Base-by-base conservation (phyloP, 2,888 invertebrate species). In the Eueremaeus valkanovi region DNA sequence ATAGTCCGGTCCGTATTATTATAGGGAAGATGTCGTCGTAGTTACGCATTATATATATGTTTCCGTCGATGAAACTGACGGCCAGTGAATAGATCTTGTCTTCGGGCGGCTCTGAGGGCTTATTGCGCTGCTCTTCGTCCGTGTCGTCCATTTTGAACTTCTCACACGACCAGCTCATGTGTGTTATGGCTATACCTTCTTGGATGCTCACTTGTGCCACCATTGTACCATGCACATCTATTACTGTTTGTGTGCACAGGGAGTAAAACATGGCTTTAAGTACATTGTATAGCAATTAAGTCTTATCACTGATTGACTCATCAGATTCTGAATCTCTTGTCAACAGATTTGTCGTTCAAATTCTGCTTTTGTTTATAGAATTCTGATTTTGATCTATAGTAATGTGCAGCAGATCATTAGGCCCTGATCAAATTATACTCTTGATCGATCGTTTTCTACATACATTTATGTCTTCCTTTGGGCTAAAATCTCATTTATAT, bases 151-250 rank as follows among this genome's bases (percentile, higher is more conserved):
- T 95, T 85, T 95, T 95, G 85, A 96, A 96, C 82, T 95, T 95
- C 83, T 95, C 95, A 83, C 96, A 95, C 27, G 95, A 95, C 96
- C 96, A 97, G 21, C 93, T 91, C 92, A 97, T 93, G 70, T 91
- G 89, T 1, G 90, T 90, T 80, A 97, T 94, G 75, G 93, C 91
- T 81, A 92, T 91, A 51, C 90, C 89, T 77, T 90, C 89, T 33
- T 83, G 81, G n/a, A 94, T 83, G 82, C 91, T 90, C n/a, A 93
- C 89, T 86, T 94, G 93, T 11, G 93, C 92, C 24, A 96, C 91
- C 92, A 95, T 95, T 51, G 93, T 93, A 0, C 85, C 96, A 81
- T 95, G 93, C 0, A 95, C 94, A 83, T 95, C 95, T 93, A 97
- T 95, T 73, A 97, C 94, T 76, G n/a, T n/a, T n/a, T n/a, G n/a